A percentile compares a stretch with the other conserved stretches of the same genome.
These are phyloP conservation scores for Natrix natrix DNA, from an alignment of 2,797 vertebrate species.

Conservation along the genomic window DNA sequence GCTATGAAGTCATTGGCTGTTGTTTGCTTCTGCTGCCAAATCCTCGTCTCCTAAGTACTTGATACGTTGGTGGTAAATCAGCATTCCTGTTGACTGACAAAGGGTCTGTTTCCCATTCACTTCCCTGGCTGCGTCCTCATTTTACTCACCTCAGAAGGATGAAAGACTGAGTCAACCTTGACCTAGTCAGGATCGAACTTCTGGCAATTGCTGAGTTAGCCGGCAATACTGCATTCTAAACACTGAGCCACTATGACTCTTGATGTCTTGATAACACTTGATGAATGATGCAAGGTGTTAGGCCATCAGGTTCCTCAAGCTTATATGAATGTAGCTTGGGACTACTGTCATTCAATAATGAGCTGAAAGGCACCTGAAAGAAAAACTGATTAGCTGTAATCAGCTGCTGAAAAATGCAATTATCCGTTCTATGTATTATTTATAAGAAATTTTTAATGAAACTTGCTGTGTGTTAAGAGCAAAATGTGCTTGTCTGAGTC, in stretches of 20 bases:
- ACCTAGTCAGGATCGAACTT: not conserved
- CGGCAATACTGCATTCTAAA: not conserved
- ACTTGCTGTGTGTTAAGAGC: not conserved
- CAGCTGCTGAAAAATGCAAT: not conserved
- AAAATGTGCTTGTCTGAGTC: conserved; percentile 27
- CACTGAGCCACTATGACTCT: not conserved
- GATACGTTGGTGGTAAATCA: not conserved
- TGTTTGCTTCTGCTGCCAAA: not conserved
- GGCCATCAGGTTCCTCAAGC: not conserved
- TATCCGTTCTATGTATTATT: not conserved
- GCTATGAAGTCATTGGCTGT: not conserved
- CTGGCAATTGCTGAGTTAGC: not conserved
- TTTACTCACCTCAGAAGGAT: not conserved
- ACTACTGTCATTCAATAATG: not conserved
- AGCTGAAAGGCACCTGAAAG: not conserved
- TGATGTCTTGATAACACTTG: not conserved
- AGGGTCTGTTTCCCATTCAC: not conserved
- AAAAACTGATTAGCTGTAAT: not conserved
- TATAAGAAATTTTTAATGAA: not conserved
- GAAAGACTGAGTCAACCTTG: not conserved
- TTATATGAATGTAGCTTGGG: not conserved
- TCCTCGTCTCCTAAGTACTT: not conserved
- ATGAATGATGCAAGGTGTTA: not conserved
- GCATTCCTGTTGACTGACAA: not conserved
- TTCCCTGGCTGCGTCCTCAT: not conserved